These are phyloP conservation scores for Hydrozoanthus gracilis DNA, from an alignment of 92 coral and sea anemone species.

Conservation along the genomic window DNA sequence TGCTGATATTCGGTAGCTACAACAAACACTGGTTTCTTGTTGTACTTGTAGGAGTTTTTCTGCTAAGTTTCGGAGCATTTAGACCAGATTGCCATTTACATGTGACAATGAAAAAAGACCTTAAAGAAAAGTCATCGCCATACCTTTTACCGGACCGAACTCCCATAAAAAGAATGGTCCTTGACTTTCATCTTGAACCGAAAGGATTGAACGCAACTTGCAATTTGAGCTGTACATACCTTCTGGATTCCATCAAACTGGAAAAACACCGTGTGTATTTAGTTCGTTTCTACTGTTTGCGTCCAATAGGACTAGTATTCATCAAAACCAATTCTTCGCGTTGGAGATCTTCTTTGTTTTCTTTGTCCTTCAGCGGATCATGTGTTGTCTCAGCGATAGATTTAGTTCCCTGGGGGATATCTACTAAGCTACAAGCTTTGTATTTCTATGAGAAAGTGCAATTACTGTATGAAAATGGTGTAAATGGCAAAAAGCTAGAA, in stretches of 20 bases:
- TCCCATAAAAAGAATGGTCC: too few relatives aligned
- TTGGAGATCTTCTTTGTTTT: background rate
- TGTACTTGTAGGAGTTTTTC: background rate
- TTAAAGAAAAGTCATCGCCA: background rate
- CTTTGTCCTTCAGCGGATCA: constrained; percentile 23
- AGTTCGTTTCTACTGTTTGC: background rate
- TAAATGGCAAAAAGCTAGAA: background rate
- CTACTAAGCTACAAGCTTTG: constrained; percentile 67
- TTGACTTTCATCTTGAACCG: too few relatives aligned
- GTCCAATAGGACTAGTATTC: background rate
- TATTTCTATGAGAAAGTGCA: constrained; percentile 41
- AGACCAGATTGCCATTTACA: background rate
- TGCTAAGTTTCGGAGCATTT: background rate
- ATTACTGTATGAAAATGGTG: constrained; percentile 47
- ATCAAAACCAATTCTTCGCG: background rate
- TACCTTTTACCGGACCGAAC: background rate
- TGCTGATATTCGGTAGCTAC: too few relatives aligned
- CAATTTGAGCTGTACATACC: background rate
- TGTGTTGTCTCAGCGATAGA: constrained; percentile 57
- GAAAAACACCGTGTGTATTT: background rate
- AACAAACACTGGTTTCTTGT: too few relatives aligned
- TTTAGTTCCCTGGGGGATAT: constrained; percentile 65
- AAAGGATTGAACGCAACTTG: background rate
- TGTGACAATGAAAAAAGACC: background rate
- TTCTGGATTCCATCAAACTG: background rate